Base-by-base conservation (phyloP, 92 coral and sea anemone species). In the Pocillopora meandrina region DNA sequence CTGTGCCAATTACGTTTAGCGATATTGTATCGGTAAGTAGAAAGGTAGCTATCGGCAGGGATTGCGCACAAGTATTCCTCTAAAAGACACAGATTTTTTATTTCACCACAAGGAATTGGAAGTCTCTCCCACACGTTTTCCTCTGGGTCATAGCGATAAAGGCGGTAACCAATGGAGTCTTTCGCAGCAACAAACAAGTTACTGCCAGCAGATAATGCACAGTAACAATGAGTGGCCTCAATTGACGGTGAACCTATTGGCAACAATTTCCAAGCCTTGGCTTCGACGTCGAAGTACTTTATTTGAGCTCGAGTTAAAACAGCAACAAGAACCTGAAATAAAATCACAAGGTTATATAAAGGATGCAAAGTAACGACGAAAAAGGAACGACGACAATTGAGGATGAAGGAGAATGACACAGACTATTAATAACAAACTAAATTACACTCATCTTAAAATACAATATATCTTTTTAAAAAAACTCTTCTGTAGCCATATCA, bases 181-280 rank as follows among this genome's bases (percentile, higher is more conserved):
- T 13, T 2, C 33, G 15, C 82, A 35, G 71, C 57, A 61, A 62
- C 70, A 19, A 62, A 34, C 57, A 77, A 26, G 57, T 77, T 42
- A 11, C 71, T 20, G 57, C 82, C 82, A 16, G 35, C 82, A 77
- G 49, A 5, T 34, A 61, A 56, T 77, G 70, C 60, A 62, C 82
- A 77, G 23, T 0, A 62, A 59, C 71, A 62, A 2, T 18, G 20
- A 2, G 0, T 42, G 36, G 56, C 60, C 34, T 77, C 57, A 17
- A 52, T 14, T 77, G 59, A 4, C 10, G 71, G 71, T 42, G 82
- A 19, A 14, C 7, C 10, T 10, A 55, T 33, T 58, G 66, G 3
- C 58, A 77, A 31, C 5, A 2, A 71, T 19, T 62, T 77, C 82
- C 82, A 77, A 5, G 49, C 6, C 64, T 77, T 77, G 10, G 18